Evolutionary conservation across 2,113 vertebrate genomes (phyloP).

Genomic region (Prunella himalayana): DNA sequence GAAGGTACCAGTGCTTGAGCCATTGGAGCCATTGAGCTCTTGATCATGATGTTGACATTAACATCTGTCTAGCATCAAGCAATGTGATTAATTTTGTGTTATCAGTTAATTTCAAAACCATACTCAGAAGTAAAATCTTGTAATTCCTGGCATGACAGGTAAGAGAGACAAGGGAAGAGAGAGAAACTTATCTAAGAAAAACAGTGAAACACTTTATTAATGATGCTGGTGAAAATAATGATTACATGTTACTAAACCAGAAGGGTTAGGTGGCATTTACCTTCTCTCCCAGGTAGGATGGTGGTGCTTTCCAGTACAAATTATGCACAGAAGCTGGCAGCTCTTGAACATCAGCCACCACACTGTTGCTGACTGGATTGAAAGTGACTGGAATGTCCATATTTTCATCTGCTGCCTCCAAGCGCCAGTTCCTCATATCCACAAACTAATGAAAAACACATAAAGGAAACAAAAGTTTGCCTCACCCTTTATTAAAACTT

Average conservation of each 20-base stretch:
- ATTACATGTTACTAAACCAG: not conserved
- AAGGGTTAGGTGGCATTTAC: constrained; percentile 62
- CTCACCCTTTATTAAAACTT: not conserved
- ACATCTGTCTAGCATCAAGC: not conserved
- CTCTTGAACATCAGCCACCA: constrained; percentile 91
- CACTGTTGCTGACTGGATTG: constrained; percentile 83
- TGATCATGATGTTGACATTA: not conserved
- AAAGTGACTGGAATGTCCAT: constrained; percentile 77
- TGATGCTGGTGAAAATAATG: not conserved
- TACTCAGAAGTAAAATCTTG: not conserved
- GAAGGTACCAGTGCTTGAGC: not conserved
- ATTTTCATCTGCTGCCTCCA: constrained; percentile 73
- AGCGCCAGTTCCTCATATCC: constrained; percentile 85
- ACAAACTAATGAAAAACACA: constrained; percentile 76
- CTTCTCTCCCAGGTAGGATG: constrained; percentile 86
- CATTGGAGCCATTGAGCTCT: not conserved
- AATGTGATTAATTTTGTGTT: not conserved
- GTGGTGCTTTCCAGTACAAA: constrained; percentile 87
- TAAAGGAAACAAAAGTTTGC: not conserved
- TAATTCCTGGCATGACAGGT: not conserved
- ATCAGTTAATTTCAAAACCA: not conserved
- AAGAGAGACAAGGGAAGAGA: not conserved
- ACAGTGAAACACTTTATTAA: not conserved
- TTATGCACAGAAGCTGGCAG: constrained; percentile 73
- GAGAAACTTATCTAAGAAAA: not conserved